Evolutionary conservation across 1,140 invertebrate species (phyloP).

Genomic region (Tetragnatha versicolor): DNA sequence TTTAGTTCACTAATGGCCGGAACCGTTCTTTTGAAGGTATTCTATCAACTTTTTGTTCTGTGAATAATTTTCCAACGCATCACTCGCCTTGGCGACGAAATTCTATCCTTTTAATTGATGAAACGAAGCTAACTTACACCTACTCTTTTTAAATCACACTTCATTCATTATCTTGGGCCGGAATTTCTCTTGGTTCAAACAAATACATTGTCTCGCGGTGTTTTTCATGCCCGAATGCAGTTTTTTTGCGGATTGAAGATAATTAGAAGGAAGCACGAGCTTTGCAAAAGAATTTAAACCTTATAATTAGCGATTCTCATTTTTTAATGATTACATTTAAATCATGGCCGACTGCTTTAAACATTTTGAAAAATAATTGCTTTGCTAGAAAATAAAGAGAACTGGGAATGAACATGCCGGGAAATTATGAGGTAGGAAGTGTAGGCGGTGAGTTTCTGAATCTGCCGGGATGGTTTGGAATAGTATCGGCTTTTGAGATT

Average conservation of each 20-base stretch:
- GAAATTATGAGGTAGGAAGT: too few relatives aligned
- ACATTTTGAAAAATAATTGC: too few relatives aligned
- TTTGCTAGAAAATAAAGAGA: too few relatives aligned
- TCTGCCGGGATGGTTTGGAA: too few relatives aligned
- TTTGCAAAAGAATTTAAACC: not conserved
- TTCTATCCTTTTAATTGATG: not conserved
- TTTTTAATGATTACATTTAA: not conserved
- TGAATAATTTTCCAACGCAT: not conserved
- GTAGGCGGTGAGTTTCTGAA: too few relatives aligned
- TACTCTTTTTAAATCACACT: not conserved
- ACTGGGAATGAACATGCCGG: too few relatives aligned
- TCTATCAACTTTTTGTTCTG: not conserved
- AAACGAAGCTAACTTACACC: not conserved
- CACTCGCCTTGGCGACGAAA: not conserved
- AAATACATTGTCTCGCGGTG: not conserved
- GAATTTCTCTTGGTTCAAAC: constrained; percentile 3
- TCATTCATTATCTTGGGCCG: not conserved
- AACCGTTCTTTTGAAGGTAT: not conserved
- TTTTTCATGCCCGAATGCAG: not conserved
- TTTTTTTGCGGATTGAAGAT: not conserved
- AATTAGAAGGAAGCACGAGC: not conserved
- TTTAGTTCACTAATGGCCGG: not conserved
- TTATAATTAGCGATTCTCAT: not conserved
- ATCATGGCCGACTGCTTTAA: not conserved
- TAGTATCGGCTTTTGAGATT: too few relatives aligned